These are phyloP conservation scores for Sorex maritimensis DNA, from an alignment of 2,797 vertebrate species.

Conservation along the genomic window DNA sequence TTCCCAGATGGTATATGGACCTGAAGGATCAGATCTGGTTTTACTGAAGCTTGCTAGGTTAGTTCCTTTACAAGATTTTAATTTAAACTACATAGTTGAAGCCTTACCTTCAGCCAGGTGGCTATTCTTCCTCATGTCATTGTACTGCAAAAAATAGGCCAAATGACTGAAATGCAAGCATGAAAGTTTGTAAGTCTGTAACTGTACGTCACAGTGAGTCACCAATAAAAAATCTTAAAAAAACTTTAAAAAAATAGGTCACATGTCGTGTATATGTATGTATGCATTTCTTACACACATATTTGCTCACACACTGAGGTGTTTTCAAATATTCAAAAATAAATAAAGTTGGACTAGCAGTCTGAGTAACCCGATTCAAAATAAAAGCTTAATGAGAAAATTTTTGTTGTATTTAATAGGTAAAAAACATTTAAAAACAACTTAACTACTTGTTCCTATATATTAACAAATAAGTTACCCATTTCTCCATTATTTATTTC, in stretches of 20 bases:
- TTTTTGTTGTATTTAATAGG: constrained; percentile 32
- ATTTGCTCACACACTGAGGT: not conserved
- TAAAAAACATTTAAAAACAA: constrained; percentile 47
- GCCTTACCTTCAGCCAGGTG: not conserved
- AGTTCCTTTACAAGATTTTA: constrained; percentile 81
- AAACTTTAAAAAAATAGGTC: not conserved
- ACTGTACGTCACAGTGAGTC: too few relatives aligned
- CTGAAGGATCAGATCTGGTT: constrained; percentile 95
- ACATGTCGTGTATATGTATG: not conserved
- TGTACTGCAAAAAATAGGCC: not conserved
- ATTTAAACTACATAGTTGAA: not conserved
- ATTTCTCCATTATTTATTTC: not conserved
- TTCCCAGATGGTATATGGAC: constrained; percentile 97
- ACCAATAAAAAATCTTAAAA: too few relatives aligned
- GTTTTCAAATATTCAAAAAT: constrained; percentile 37
- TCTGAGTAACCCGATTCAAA: not conserved
- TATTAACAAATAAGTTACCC: constrained; percentile 6
- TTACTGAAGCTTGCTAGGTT: constrained; percentile 96
- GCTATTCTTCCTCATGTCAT: not conserved
- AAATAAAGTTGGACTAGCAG: not conserved
- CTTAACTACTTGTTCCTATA: constrained; percentile 10
- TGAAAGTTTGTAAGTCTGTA: too few relatives aligned
- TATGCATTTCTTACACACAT: not conserved
- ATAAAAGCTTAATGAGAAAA: not conserved
- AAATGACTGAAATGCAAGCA: too few relatives aligned